phyloP scores from a whole-genome alignment of 2,113 vertebrate genomes.

The Lophochroa leadbeateri region DNA sequence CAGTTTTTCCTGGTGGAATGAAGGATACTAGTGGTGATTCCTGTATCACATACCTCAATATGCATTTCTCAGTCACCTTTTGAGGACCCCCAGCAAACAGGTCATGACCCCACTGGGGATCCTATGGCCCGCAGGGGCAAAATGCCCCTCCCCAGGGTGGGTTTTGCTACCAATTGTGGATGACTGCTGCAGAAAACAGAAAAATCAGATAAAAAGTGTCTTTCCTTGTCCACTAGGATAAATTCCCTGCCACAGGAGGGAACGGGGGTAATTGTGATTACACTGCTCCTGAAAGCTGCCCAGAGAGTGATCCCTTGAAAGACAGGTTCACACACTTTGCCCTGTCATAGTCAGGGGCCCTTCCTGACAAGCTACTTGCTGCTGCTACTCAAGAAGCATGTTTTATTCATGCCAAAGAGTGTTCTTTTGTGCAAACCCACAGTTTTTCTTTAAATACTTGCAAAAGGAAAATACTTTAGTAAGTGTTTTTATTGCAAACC shows the following conservation, averaged over 20 bases:
- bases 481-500: no score
- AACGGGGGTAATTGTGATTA: not conserved
- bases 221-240: not conserved
- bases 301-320: not conserved
- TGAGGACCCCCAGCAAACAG: not conserved
- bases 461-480: no score
- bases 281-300: not conserved
- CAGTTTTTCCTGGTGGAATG: not conserved
- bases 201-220: not conserved
- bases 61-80: not conserved
- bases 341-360: not conserved
- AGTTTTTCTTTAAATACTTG: no score
- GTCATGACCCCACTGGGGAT: not conserved
- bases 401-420: constrained; percentile 1
- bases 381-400: not conserved
- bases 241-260: not conserved
- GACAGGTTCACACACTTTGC: not conserved
- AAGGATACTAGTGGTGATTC: not conserved
- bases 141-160: not conserved
- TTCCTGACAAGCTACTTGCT: not conserved
- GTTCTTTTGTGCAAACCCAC: no score
- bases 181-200: not conserved
- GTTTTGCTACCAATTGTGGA: not conserved
- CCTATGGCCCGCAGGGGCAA: not conserved
- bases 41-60: fast-evolving